A percentile compares a stretch with the other conserved stretches of the same genome.
Conservation (phyloP, 2,797 vertebrate genomes). For the Sebastiscus albofasciatus region DNA sequence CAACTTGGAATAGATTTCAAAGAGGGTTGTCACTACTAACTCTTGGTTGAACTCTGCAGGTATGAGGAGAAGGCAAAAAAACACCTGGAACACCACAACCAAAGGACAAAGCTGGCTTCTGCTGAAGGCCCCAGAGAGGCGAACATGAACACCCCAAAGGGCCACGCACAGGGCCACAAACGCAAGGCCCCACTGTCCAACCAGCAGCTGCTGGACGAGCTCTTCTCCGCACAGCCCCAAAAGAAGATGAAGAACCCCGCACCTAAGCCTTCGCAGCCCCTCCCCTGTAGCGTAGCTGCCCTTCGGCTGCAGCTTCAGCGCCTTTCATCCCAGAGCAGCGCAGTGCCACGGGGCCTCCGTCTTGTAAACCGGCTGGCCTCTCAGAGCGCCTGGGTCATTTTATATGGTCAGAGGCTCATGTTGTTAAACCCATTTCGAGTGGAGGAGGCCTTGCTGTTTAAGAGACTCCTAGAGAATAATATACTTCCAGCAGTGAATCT, state of each 20-base stretch:
- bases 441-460: conserved; percentile 92
- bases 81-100: conserved; percentile 85
- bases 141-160: conserved; percentile 34
- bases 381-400: conserved; percentile 90
- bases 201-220: conserved; percentile 90
- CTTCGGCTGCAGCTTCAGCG: conserved; percentile 82
- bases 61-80: conserved; percentile 90
- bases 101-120: conserved; percentile 79
- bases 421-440: conserved; percentile 94
- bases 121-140: conserved; percentile 70
- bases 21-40: not conserved
- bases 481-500: conserved; percentile 88
- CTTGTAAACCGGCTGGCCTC: conserved; percentile 89
- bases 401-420: conserved; percentile 86
- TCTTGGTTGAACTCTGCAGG: conserved; percentile 74
- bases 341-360: conserved; percentile 76
- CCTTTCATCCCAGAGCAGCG: conserved; percentile 66
- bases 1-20: not conserved
- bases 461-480: conserved; percentile 92
- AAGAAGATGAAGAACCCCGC: conserved; percentile 76
- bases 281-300: conserved; percentile 87
- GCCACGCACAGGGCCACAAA: conserved; percentile 80
- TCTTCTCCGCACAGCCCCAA: conserved; percentile 84
- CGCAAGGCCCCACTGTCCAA: conserved; percentile 84
- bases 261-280: conserved; percentile 65